phyloP scores from a whole-genome alignment of 2,113 vertebrate genomes.

The Variabilichromis moorii region DNA sequence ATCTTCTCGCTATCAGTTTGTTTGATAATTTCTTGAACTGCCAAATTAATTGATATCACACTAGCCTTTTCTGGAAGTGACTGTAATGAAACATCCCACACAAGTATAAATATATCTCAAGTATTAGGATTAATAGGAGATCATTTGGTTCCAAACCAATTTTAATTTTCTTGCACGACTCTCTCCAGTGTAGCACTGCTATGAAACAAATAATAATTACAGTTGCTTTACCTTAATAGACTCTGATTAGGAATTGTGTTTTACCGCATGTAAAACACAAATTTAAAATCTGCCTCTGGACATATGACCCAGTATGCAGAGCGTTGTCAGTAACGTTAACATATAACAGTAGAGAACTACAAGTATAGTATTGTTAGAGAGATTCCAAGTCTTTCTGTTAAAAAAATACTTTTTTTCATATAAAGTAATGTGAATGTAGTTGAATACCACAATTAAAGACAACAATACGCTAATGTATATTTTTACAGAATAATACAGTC shows the following conservation, averaged over 20 bases:
- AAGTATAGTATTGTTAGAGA: background rate
- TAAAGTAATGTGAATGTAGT: background rate
- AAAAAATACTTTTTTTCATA: background rate
- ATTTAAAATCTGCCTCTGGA: background rate
- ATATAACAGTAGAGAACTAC: background rate
- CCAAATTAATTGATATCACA: background rate
- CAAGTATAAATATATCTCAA: background rate
- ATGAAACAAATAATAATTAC: conserved; percentile 5
- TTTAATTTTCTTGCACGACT: background rate
- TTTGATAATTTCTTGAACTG: background rate
- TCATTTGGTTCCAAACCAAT: background rate
- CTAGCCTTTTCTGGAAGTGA: background rate
- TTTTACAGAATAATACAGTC: background rate
- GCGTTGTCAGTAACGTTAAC: background rate
- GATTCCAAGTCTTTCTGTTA: background rate
- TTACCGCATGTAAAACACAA: background rate
- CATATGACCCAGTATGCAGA: background rate
- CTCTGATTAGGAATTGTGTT: background rate
- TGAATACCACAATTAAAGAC: background rate
- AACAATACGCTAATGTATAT: background rate
- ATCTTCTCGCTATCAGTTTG: background rate
- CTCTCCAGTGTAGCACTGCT: background rate
- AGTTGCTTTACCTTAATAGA: background rate
- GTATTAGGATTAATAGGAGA: background rate
- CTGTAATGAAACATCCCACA: background rate